Conservation (phyloP, 2,797 vertebrate species). For the Stomatorhinus walkeri region DNA sequence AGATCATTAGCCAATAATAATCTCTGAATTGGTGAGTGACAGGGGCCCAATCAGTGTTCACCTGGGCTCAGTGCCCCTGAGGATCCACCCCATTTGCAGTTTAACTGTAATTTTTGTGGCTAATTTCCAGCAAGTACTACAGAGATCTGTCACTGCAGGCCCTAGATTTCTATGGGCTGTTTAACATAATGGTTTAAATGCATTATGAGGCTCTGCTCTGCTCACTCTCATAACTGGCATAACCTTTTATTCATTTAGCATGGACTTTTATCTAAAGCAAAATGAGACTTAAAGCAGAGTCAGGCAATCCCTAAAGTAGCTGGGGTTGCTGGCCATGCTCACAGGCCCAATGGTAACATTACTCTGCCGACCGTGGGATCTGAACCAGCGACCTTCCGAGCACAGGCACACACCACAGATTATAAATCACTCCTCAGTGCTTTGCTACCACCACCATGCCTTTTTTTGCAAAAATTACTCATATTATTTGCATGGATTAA, state of each 20-base stretch:
- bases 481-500: not conserved
- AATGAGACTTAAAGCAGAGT: not conserved
- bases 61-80: not conserved
- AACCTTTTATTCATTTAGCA: not conserved
- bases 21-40: not conserved
- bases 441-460: not conserved
- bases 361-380: not conserved
- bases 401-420: not conserved
- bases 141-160: not conserved
- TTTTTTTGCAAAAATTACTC: not conserved
- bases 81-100: not conserved
- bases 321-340: not conserved
- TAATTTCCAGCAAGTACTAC: not conserved
- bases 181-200: not conserved
- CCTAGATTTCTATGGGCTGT: not conserved
- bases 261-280: not conserved
- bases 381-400: not conserved
- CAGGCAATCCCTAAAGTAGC: not conserved
- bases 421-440: not conserved
- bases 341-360: not conserved
- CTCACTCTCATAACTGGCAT: not conserved
- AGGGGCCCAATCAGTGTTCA: not conserved
- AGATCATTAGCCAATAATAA: not conserved
- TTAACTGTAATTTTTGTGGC: not conserved
- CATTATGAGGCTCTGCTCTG: not conserved